Evolutionary conservation across 2,113 vertebrate species (phyloP), one percentile per base, ranked within the genome.

Genomic region (Rhinolophus ferrumequinum): DNA sequence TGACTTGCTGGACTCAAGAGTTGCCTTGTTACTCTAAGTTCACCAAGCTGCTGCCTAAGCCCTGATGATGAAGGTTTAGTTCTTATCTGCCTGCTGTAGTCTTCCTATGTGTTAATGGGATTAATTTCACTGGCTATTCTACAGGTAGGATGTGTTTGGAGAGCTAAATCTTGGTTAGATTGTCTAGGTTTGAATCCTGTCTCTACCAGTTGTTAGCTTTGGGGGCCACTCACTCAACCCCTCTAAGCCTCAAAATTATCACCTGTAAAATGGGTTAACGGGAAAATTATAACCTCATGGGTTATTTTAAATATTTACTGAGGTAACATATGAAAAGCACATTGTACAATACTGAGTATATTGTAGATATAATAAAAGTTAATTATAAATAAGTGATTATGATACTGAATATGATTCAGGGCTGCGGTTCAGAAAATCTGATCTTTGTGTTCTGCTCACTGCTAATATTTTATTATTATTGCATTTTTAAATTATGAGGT

Each of bases 401-500:
- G 67, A 83, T 60, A 44, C 35, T 62, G 13, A 54, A 81, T 88
- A 67, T 64, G n/a, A 91, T 86, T 76, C 30, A 54, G 86, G 9
- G 21, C 15, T 93, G 44, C 79, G 54, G 30, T 94, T 93, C 35
- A 82, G 70, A 81, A 93, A 92, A 90, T 75, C 81, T 54, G 16
- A 77, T 54, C 41, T 75, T 88, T 91, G 60, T 69, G 50, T 86
- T 95, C 38, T 95, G 35, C 28, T 47, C 50, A 73, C 66, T 94
- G 67, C 83, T 96, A 83, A 93, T 95, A 75, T 95, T 93, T 96
- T 95, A 85, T 90, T 86, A 97, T 93, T 94, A 93, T 88, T 94
- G 38, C 47, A 83, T 92, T 96, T 52, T 93, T 93, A 95, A 97
- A 96, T 97, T 94, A 96, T 94, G 89, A 95, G 79, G 92, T 97